phyloP scores from a whole-genome alignment of 1,140 invertebrate species.

The Antheraea mylitta region DNA sequence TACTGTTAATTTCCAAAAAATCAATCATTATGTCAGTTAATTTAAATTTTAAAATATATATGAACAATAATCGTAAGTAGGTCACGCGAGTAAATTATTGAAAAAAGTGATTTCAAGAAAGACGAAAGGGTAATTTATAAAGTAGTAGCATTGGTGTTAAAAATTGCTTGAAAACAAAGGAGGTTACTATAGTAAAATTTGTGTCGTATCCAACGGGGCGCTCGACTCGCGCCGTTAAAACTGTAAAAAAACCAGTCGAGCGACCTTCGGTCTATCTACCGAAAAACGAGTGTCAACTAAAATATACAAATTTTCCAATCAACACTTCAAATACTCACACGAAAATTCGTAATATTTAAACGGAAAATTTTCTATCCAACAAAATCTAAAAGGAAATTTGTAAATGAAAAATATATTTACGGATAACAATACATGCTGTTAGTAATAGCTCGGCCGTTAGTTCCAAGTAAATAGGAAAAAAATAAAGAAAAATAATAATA shows the following conservation, averaged over 20 bases:
- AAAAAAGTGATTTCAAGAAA: neutral
- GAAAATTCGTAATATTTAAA: neutral
- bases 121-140: neutral
- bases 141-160: neutral
- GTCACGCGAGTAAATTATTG: no score
- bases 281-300: constrained; percentile 44
- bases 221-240: constrained; percentile 60
- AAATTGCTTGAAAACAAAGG: constrained; percentile 36
- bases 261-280: constrained; percentile 59
- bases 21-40: no score
- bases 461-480: constrained; percentile 30
- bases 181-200: constrained; percentile 36
- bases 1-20: no score
- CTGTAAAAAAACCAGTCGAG: constrained; percentile 70
- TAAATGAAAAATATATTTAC: neutral
- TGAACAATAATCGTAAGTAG: no score
- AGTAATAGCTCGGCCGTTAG: constrained; percentile 38
- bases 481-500: constrained; percentile 43
- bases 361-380: neutral
- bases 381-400: neutral
- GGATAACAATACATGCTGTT: constrained; percentile 49
- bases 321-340: neutral
- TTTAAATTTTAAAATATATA: no score
- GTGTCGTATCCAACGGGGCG: constrained; percentile 37
- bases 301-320: neutral